Conservation (phyloP, 1,140 invertebrate species). For the Dendroctonus ponderosae region DNA sequence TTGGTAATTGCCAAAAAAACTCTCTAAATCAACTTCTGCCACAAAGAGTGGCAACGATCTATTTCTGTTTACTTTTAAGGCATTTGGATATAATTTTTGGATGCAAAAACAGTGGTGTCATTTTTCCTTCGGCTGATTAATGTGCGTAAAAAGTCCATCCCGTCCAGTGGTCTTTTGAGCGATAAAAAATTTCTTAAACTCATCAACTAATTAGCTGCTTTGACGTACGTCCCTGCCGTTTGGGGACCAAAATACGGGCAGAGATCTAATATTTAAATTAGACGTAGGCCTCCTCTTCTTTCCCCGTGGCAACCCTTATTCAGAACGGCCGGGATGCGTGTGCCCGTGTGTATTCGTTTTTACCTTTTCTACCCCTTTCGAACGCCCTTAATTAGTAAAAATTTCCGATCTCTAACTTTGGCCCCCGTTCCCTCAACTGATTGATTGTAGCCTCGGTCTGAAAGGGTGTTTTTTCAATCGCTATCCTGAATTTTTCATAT, state of each 20-base stretch:
- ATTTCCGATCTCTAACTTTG: slow-evolving; percentile 32
- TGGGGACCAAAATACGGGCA: slow-evolving; percentile 22
- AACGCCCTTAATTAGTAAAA: slow-evolving; percentile 32
- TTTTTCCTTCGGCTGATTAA: neutral
- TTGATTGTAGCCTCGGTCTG: slow-evolving; percentile 25
- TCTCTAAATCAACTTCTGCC: neutral
- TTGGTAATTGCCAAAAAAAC: too few relatives aligned
- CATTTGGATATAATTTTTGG: too few relatives aligned
- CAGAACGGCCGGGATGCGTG: slow-evolving; percentile 17
- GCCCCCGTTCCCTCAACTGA: slow-evolving; percentile 9
- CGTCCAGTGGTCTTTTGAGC: neutral
- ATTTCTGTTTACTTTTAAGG: neutral
- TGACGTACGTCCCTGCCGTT: slow-evolving; percentile 10
- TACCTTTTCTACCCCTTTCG: slow-evolving; percentile 31
- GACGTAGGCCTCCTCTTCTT: slow-evolving; percentile 28
- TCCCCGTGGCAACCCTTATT: slow-evolving; percentile 30
- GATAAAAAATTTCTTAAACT: neutral
- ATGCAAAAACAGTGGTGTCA: too few relatives aligned
- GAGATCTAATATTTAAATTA: slow-evolving; percentile 35
- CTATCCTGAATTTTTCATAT: slow-evolving; percentile 29
- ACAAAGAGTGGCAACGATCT: neutral
- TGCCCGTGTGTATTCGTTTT: slow-evolving; percentile 31
- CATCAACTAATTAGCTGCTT: slow-evolving; percentile 3
- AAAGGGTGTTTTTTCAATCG: slow-evolving; percentile 31
- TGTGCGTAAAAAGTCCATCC: neutral